Evolutionary conservation across 2,888 invertebrate species (phyloP).

Genomic region (Branchellion lobata): DNA sequence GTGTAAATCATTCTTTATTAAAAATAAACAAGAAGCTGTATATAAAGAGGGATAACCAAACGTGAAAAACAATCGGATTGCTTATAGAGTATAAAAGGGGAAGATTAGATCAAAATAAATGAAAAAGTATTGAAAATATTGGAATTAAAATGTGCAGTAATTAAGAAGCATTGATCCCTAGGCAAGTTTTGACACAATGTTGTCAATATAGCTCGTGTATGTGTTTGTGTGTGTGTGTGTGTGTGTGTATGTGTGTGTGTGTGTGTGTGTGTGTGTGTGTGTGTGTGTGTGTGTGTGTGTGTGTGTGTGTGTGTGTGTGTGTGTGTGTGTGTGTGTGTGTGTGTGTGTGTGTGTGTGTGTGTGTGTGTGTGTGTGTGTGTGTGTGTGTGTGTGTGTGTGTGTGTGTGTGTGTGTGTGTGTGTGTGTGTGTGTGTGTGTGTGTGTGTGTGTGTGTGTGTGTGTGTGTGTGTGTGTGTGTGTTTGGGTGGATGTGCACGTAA

Average conservation of each 20-base stretch:
- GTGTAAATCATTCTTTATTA: too few species aligned
- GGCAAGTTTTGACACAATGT: too few species aligned
- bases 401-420: constrained; percentile 28
- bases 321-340: constrained; percentile 23
- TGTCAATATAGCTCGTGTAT: too few species aligned
- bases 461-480: constrained; percentile 24
- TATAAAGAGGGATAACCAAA: too few species aligned
- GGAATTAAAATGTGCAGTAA: too few species aligned
- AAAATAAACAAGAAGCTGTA: too few species aligned
- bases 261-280: constrained; percentile 7
- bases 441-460: constrained; percentile 28
- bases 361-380: constrained; percentile 26
- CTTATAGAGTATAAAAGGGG: too few species aligned
- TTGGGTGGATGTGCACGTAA: not conserved
- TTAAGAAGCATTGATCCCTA: too few species aligned
- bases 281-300: constrained; percentile 37
- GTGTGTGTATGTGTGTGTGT: constrained; percentile 21
- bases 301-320: constrained; percentile 25
- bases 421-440: constrained; percentile 26
- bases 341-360: constrained; percentile 20
- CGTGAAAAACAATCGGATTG: too few species aligned
- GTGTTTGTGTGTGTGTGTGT: not conserved
- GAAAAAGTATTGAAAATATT: too few species aligned
- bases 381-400: constrained; percentile 26
- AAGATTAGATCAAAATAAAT: too few species aligned